These are phyloP conservation scores for Spodoptera littoralis DNA, from an alignment of 2,888 invertebrate species.

Conservation along the genomic window DNA sequence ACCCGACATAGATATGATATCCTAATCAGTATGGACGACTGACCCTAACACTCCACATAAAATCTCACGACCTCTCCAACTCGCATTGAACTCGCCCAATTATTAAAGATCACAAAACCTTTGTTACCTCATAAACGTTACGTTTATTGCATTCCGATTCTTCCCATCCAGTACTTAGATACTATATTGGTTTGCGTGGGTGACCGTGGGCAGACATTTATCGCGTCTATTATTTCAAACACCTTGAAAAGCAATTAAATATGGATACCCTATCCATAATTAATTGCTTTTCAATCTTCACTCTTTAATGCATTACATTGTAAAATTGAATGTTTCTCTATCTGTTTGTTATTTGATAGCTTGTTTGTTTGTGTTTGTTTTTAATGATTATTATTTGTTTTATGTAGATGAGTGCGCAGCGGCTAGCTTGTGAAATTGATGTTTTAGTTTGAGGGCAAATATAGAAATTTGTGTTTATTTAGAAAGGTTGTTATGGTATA, in stretches of 20 bases:
- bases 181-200: conserved; percentile 59
- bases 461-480: background rate
- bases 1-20: no score
- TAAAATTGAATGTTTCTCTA: conserved; percentile 45
- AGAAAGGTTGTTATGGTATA: conserved; percentile 4
- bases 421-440: conserved; percentile 23
- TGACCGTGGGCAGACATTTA: conserved; percentile 68
- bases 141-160: conserved; percentile 46
- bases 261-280: no score
- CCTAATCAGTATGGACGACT: background rate
- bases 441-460: conserved; percentile 12
- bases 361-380: conserved; percentile 35
- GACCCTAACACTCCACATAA: conserved; percentile 18
- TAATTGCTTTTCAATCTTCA: conserved; percentile 53
- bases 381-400: conserved; percentile 17
- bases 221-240: conserved; percentile 57
- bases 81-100: conserved; percentile 24
- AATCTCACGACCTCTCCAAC: conserved; percentile 29
- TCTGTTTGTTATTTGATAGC: conserved; percentile 33
- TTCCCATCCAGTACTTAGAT: conserved; percentile 31
- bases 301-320: conserved; percentile 46
- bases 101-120: conserved; percentile 40
- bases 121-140: conserved; percentile 27
- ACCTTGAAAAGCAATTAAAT: no score
- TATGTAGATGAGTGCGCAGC: conserved; percentile 1